These are phyloP conservation scores for Aproaerema taeniolella DNA, from an alignment of 2,888 invertebrate genomes.

Conservation along the genomic window DNA sequence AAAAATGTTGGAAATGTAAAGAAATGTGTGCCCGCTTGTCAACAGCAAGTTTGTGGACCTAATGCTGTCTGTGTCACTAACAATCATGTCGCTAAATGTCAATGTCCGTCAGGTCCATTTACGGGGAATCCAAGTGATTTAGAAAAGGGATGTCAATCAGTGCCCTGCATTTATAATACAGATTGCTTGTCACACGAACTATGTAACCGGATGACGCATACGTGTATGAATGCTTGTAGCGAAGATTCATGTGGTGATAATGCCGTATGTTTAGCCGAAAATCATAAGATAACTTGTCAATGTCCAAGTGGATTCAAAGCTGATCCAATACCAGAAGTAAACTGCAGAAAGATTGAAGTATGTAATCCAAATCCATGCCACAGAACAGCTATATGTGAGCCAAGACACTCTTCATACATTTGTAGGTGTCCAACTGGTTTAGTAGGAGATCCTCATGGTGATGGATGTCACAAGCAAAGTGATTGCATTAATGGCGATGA, in stretches of 20 bases:
- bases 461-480: slow-evolving; percentile 88
- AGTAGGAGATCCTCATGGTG: slow-evolving; percentile 85
- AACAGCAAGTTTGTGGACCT: slow-evolving; percentile 87
- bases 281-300: slow-evolving; percentile 88
- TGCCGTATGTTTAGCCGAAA: slow-evolving; percentile 92
- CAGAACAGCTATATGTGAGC: slow-evolving; percentile 86
- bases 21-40: slow-evolving; percentile 88
- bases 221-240: slow-evolving; percentile 88
- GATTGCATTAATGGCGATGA: slow-evolving; percentile 83
- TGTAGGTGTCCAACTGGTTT: slow-evolving; percentile 88
- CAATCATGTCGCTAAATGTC: slow-evolving; percentile 92
- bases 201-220: slow-evolving; percentile 89
- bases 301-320: slow-evolving; percentile 90
- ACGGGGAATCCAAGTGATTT: slow-evolving; percentile 91
- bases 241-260: slow-evolving; percentile 90
- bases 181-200: slow-evolving; percentile 88
- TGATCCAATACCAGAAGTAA: slow-evolving; percentile 90
- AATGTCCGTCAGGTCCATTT: slow-evolving; percentile 91
- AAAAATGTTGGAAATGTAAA: slow-evolving; percentile 77
- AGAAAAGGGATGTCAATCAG: slow-evolving; percentile 84
- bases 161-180: slow-evolving; percentile 91
- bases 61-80: slow-evolving; percentile 92
- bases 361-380: slow-evolving; percentile 91
- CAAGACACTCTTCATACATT: slow-evolving; percentile 80
- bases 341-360: slow-evolving; percentile 83